Conservation (phyloP, 92 coral and sea anemone species). For the Pocillopora grandis region DNA sequence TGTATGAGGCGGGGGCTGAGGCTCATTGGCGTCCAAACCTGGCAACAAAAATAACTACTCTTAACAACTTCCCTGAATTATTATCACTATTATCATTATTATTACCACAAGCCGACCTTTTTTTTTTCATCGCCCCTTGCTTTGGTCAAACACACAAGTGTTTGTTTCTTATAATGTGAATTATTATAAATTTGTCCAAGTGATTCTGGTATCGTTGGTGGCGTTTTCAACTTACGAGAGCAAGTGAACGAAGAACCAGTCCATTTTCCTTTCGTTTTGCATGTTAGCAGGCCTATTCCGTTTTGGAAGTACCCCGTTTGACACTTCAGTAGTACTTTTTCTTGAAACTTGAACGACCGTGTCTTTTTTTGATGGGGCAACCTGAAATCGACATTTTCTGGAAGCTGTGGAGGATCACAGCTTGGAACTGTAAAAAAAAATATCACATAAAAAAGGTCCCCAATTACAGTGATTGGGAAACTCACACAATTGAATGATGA, state of each 20-base stretch:
- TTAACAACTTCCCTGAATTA: too few species aligned
- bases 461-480: too few species aligned
- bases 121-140: too few species aligned
- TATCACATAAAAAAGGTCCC: not conserved
- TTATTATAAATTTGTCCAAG: too few species aligned
- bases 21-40: too few species aligned
- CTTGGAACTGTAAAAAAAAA: constrained; percentile 7
- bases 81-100: too few species aligned
- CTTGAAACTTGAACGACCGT: not conserved
- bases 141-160: too few species aligned
- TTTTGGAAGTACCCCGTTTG: constrained; percentile 21
- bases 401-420: constrained; percentile 16
- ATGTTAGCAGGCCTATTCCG: not conserved
- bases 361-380: not conserved
- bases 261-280: constrained; percentile 13
- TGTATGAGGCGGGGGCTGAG: too few species aligned
- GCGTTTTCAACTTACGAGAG: constrained; percentile 13
- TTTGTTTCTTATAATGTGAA: too few species aligned
- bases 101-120: not conserved
- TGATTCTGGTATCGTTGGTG: too few species aligned
- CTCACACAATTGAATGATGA: too few species aligned
- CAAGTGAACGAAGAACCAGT: not conserved
- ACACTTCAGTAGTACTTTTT: not conserved
- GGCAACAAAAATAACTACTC: too few species aligned
- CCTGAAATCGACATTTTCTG: constrained; percentile 15